A percentile compares a stretch with the other conserved stretches of the same genome.
Conservation (phyloP, 2,797 vertebrate genomes). For the Gymnoscopelus braueri region DNA sequence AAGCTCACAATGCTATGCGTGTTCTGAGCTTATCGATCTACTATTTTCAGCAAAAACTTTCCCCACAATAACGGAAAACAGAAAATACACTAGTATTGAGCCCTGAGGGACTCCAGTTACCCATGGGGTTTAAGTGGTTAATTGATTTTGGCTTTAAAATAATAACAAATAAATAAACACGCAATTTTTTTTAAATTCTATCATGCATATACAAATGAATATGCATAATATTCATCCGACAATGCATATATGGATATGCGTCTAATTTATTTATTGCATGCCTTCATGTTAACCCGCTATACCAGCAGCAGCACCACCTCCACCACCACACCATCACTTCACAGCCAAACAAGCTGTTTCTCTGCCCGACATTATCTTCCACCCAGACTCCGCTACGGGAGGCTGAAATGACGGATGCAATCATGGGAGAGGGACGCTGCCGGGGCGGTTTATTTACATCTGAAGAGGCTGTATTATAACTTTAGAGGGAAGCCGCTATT, state of each 20-base stretch:
- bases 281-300: slow-evolving; percentile 35
- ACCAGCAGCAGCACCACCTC: slow-evolving; percentile 49
- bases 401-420: slow-evolving; percentile 76
- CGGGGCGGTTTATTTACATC: slow-evolving; percentile 67
- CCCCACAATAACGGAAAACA: too few species aligned
- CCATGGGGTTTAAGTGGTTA: too few species aligned
- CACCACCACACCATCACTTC: slow-evolving; percentile 71
- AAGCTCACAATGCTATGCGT: too few species aligned
- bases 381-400: slow-evolving; percentile 74
- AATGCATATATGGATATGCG: slow-evolving; percentile 18
- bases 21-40: too few species aligned
- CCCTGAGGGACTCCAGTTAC: too few species aligned
- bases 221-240: neutral
- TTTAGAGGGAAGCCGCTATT: slow-evolving; percentile 72
- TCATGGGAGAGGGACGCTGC: slow-evolving; percentile 60
- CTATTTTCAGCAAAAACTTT: too few species aligned
- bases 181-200: too few species aligned
- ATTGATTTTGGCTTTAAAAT: too few species aligned
- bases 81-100: too few species aligned
- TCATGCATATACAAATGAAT: neutral
- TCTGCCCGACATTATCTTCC: slow-evolving; percentile 77
- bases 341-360: slow-evolving; percentile 68
- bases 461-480: slow-evolving; percentile 72
- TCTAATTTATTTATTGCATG: slow-evolving; percentile 19
- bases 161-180: too few species aligned